phyloP scores from a whole-genome alignment of 2,888 invertebrate species.

The Pyrgus malvae region DNA sequence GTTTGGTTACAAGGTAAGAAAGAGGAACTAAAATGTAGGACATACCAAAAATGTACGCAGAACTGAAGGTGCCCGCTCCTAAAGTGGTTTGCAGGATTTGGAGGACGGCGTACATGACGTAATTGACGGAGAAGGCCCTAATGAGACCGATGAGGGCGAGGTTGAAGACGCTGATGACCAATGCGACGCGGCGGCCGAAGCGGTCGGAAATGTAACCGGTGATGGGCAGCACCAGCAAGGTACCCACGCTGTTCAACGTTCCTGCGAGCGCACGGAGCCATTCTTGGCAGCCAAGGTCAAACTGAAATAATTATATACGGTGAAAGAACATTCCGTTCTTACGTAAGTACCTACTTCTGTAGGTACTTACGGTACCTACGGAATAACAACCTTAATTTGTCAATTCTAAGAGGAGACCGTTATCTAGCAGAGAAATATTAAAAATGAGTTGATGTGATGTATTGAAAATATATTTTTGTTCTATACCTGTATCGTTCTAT shows the following conservation, averaged over 20 bases:
- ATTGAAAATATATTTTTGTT: no score
- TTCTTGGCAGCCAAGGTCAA: slow-evolving; percentile 83
- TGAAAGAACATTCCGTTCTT: not conserved
- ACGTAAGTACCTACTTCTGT: no score
- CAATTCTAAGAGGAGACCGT: no score
- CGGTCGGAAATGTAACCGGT: slow-evolving; percentile 84
- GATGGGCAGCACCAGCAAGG: slow-evolving; percentile 85
- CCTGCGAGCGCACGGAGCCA: slow-evolving; percentile 88
- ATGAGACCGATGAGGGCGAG: slow-evolving; percentile 70
- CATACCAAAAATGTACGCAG: slow-evolving; percentile 69
- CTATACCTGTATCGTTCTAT: no score
- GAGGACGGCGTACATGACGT: slow-evolving; percentile 75
- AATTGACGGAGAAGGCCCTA: slow-evolving; percentile 79
- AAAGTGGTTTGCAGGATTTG: slow-evolving; percentile 78
- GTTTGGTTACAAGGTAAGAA: no score
- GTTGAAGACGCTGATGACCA: slow-evolving; percentile 54
- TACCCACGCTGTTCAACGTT: slow-evolving; percentile 86
- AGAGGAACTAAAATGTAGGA: no score
- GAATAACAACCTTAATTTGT: no score
- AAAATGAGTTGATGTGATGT: no score
- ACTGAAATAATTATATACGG: slow-evolving; percentile 64
- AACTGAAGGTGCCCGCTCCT: slow-evolving; percentile 79
- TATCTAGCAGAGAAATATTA: no score
- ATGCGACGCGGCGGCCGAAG: slow-evolving; percentile 63
- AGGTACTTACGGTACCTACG: no score